Base-by-base conservation (phyloP, 1,140 invertebrate genomes). In the Trachelipus rathkii region DNA sequence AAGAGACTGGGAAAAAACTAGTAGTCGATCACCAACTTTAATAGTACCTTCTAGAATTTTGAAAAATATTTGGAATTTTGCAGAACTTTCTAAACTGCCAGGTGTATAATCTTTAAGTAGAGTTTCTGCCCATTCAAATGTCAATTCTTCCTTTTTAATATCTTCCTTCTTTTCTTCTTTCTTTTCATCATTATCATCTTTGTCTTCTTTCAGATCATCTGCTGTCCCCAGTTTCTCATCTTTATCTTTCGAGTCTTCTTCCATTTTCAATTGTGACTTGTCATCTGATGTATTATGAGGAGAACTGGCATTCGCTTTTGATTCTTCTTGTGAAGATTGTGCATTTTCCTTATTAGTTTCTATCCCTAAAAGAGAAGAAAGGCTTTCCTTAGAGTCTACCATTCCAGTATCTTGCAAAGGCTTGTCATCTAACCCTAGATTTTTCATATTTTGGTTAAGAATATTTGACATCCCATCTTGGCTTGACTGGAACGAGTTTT, bases 1-100 rank as follows among this genome's bases (percentile, higher is more conserved):
- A 11, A 99, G 88, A 82, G 95, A 97, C 84, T 98, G 96, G 82
- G 95, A 98, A 84, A 99, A 99, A 3, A 99, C 89, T n/a, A 99
- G 87, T 23, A 99, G 87, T 76, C 96, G 90, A 86, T 99, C 97
- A 3, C 94, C 94, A 44, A 93, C 82, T 73, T 87, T 86, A 45
- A 97, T 90, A 79, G 94, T 93, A 85, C 98, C 93, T 81, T 95
- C 91, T 9, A 99, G 87, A 70, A 99, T 94, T 75, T 92, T 92
- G 84, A 99, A 95, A 79, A 98, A 91, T 33, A 99, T 88, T 77
- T 94, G 90, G 91, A 99, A 96, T 87, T 99, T 99, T 0, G 93
- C 92, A 6, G 95, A 96, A 83, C 96, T 95, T 82, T 96, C 93
- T 78, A 98, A 90, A n/a, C 92, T 86, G 44, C 93, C 95, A 10